phyloP scores from a whole-genome alignment of 2,797 vertebrate genomes.

The Parauchenoglanis ngamensis region DNA sequence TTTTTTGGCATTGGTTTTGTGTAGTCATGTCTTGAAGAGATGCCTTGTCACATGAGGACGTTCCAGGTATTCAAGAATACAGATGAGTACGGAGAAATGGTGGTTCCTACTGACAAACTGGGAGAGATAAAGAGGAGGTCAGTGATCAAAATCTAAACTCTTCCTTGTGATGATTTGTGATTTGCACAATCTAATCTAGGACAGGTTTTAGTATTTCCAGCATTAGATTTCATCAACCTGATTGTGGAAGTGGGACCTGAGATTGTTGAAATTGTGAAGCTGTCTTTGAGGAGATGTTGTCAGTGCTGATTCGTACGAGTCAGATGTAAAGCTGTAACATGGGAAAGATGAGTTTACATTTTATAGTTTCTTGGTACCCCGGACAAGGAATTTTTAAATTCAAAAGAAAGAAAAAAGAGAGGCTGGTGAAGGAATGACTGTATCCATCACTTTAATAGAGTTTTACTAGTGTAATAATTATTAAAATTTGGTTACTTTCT shows the following conservation, averaged over 20 bases:
- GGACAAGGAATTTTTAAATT: background rate
- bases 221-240: background rate
- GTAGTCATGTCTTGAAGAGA: slow-evolving; percentile 83
- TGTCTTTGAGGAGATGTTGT: background rate
- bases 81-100: slow-evolving; percentile 77
- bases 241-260: background rate
- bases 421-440: background rate
- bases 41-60: slow-evolving; percentile 74
- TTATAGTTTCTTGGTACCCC: background rate
- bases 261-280: background rate
- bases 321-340: background rate
- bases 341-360: background rate
- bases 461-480: background rate
- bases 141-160: slow-evolving; percentile 5
- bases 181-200: background rate
- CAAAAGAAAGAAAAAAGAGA: background rate
- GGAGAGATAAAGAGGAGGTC: slow-evolving; percentile 90
- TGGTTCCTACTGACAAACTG: slow-evolving; percentile 84
- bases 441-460: background rate
- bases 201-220: background rate
- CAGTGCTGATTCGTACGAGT: background rate
- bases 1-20: background rate
- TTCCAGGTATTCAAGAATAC: slow-evolving; percentile 84
- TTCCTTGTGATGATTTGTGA: background rate
- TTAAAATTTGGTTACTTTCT: background rate